Evolutionary conservation across 2,797 vertebrate genomes (phyloP).

Genomic region (Ispidina picta): DNA sequence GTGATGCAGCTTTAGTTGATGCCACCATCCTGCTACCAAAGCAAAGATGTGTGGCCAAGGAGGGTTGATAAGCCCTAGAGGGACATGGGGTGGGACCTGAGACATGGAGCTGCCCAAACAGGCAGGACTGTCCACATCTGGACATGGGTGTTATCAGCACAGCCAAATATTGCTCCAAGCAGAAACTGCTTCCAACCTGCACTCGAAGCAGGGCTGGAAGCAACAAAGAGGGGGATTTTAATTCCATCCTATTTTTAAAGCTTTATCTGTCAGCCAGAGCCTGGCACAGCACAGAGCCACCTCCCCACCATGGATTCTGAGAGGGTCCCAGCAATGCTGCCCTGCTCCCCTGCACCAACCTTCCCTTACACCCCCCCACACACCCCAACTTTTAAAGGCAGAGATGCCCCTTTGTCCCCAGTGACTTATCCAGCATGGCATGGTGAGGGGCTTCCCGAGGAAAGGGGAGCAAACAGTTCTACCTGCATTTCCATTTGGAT

Average conservation of each 20-base stretch:
- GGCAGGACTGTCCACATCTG: background rate
- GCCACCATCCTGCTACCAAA: background rate
- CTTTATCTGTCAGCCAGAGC: background rate
- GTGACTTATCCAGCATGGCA: background rate
- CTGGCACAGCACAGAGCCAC: background rate
- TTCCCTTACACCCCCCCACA: too few species aligned
- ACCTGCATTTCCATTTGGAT: background rate
- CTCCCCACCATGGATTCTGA: fast-evolving
- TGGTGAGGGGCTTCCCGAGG: background rate
- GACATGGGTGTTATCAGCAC: background rate
- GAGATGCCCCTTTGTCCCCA: background rate
- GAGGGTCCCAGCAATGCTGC: fast-evolving
- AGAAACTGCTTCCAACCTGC: background rate
- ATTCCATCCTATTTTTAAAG: background rate
- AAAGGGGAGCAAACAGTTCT: background rate
- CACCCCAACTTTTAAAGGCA: background rate
- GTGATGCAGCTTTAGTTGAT: background rate
- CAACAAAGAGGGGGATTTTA: background rate
- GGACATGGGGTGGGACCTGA: background rate
- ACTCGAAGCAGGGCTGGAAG: background rate
- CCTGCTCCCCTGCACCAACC: background rate
- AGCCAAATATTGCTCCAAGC: background rate
- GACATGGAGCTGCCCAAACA: background rate
- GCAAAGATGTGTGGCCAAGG: background rate
- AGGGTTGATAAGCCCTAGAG: background rate